Evolutionary conservation across 2,113 vertebrate genomes (phyloP), one percentile per base, ranked within the genome.

Genomic region (Bolborhynchus lineola): DNA sequence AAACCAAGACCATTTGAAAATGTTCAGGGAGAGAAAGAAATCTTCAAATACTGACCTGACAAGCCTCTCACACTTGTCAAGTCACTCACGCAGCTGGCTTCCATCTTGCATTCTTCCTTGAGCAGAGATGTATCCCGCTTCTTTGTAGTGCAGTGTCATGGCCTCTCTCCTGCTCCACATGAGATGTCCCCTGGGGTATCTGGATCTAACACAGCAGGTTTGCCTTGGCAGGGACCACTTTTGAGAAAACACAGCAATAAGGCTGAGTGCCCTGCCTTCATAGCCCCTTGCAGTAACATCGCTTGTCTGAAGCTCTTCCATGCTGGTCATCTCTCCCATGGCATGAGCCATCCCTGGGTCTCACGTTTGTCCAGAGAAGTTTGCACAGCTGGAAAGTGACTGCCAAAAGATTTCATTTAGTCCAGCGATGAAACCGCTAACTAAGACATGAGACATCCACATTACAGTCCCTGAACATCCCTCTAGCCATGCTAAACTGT

Each of bases 151-250:
- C 5, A 9, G 11, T 23, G 17, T 46, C 33, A 37, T 1, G 3
- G 6, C 18, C 28, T 28, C 8, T 19, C 53, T 59, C 50, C 50
- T 53, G 33, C n/a, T 68, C 42, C 0, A 0, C 5, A 7, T 12
- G 46, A 55, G 25, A 18, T 0, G 0, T 12, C 16, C 21, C 49
- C 64, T 41, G 1, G 2, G 31, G 11, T 35, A 2, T 4, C 11
- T 28, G 26, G 46, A 28, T 70, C 23, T 64, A 28, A 62, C 17
- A 29, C 13, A 18, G 31, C 29, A 84, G n/a, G 6, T 55, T 23
- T 79, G 29, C 21, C 55, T 69, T 33, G 6, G 11, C 31, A 41
- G 9, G 4, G 2, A 7, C 4, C 28, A 11, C 7, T 62, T 57
- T 62, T 53, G 11, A 44, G 69, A 60, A 8, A 75, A 4, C 10